Evolutionary conservation across 2,888 invertebrate species (phyloP), one percentile per base, ranked within the genome.

Genomic region (Luffia ferchaultella): DNA sequence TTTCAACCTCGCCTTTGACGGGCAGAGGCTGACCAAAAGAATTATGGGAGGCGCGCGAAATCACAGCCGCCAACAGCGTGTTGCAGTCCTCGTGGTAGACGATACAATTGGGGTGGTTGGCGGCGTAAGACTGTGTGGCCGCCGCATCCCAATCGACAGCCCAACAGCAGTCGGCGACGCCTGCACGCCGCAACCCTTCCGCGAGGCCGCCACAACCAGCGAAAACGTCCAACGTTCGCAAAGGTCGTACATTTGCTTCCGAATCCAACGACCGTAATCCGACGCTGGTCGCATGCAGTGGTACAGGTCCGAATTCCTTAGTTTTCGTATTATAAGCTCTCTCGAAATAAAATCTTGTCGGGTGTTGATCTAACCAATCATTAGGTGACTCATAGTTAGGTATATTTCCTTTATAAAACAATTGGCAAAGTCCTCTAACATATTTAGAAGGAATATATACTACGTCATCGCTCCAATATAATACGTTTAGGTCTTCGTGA

Each of bases 141-240:
- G 75, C 64, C 49, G 75, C 70, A 50, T 77, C 80, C 51, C 73
- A 73, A 61, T 86, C 86, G 16, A 87, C 76, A 2, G 86, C 86
- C 86, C 86, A 87, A 16, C 67, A 55, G 1, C 72, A 68, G 43
- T 79, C 72, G 1, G 73, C 68, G 2, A 78, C 60, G 1, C 77
- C 79, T 16, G 83, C 70, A 46, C 62, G 58, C 41, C 58, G 58
- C 16, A 69, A 53, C 2, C 69, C 68, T 52, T 79, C 73, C 1
- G 84, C 78, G n/a, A 85, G 59, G 46, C 85, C 86, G 55, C 86
- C 86, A 67, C 85, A 85, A 1, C 86, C 86, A 54, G 85, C 76
- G 64, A 86, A 86, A 12, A 86, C 71, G 64, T 86, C 86, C 12
- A 16, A 19, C 16, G 15, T 18, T 42, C 40, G 15, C 7, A 40